Percentiles rank a stretch among this genome's conserved stretches.
These are phyloP conservation scores for Oryctolagus cuniculus DNA, from an alignment of 2,113 vertebrate species.

Conservation along the genomic window mOryCun1.1 NC_091446.1:39812501-39813000, in stretches of 20 bases:
- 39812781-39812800: neutral
- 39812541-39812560: no score
- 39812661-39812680: no score
- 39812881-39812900: neutral
- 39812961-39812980: neutral
- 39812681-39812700: no score
- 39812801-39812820: neutral
- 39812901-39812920: neutral
- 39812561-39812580: no score
- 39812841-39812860: neutral
- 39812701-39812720: neutral
- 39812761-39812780: neutral
- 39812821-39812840: neutral
- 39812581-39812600: no score
- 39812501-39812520: neutral
- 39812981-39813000: neutral
- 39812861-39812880: neutral
- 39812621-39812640: no score
- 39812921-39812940: neutral
- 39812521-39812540: no score
- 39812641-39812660: no score
- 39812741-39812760: no score
- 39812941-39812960: neutral
- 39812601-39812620: no score
- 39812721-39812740: neutral